phyloP scores from a whole-genome alignment of 2,113 vertebrate genomes.

The Nymphicus hollandicus region DNA sequence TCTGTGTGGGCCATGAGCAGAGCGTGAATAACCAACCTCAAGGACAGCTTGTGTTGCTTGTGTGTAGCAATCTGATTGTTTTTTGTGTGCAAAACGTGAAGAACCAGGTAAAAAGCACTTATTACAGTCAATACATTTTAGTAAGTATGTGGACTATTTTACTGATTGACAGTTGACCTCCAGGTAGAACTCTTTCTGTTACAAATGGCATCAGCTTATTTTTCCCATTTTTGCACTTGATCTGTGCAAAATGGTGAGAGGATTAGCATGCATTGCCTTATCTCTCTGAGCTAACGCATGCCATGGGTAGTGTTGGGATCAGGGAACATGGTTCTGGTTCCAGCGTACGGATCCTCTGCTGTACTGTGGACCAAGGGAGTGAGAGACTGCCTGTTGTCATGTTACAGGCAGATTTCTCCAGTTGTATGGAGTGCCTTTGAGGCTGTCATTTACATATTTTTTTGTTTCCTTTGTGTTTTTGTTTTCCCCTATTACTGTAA shows the following conservation, averaged over 20 bases:
- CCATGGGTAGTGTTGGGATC: rapidly evolving
- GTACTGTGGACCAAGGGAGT: background rate
- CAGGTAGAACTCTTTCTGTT: background rate
- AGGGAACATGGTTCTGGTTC: rapidly evolving
- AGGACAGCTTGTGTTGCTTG: background rate
- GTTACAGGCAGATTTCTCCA: background rate
- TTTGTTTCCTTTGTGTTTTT: background rate
- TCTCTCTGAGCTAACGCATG: rapidly evolving
- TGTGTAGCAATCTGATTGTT: rapidly evolving
- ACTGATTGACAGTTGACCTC: background rate
- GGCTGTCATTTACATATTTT: background rate
- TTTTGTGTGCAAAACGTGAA: background rate
- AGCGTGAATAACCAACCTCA: rapidly evolving
- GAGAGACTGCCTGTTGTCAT: background rate
- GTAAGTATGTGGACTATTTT: rapidly evolving
- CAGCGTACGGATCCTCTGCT: rapidly evolving
- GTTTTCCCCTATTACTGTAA: background rate
- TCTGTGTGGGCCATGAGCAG: rapidly evolving
- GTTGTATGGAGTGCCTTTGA: background rate
- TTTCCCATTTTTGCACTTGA: rapidly evolving
- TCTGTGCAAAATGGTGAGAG: rapidly evolving
- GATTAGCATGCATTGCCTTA: rapidly evolving
- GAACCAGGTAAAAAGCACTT: background rate
- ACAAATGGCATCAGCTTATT: background rate
- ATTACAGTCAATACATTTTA: rapidly evolving